Evolutionary conservation across 1,140 invertebrate species (phyloP), one percentile per base, ranked within the genome.

Genomic region (Bradysia coprophila): DNA sequence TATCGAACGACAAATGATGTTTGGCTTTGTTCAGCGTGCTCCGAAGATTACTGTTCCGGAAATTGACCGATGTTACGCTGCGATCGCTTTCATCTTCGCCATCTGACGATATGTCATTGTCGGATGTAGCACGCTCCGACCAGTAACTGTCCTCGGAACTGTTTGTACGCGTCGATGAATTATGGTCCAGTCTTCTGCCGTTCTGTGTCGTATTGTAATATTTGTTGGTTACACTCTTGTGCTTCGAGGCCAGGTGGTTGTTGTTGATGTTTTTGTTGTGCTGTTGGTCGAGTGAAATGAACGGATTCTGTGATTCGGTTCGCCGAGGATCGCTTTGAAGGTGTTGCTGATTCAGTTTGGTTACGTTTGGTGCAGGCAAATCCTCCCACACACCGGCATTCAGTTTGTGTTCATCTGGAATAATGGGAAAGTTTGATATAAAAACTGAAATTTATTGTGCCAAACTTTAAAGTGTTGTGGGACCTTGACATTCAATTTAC

Each of bases 1-100:
- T 60, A 57, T 59, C 58, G 46, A 60, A 58, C 22, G 55, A 60
- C 56, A 60, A 54, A 55, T 60, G 57, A 46, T 60, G 57, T 50
- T 60, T 60, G 50, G 57, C 57, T 47, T 57, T 57, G 46, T 58
- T 58, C 43, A 60, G 55, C 38, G 57, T 60, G 16, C 53, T 56
- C 51, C 57, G 53, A 49, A 60, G 53, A 51, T 60, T 57, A 13
- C 54, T 59, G 50, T 59, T 60, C 49, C 57, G 54, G 51, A 57
- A 53, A 21, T 59, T 46, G 50, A 47, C 50, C 21, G 43, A 37
- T 45, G 38, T 53, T 38, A 56, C 49, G 20, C 22, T 31, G 13
- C 23, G n/a, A 19, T 41, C 23, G 13, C n/a, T n/a, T 15, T 43
- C 37, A 19, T 43, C 42, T 20, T 45, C 38, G 13, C 39, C 33